A percentile compares a stretch with the other conserved stretches of the same genome.
These are phyloP conservation scores for Papilio polyxenes DNA, from an alignment of 1,140 invertebrate genomes.

Conservation along the genomic window DNA sequence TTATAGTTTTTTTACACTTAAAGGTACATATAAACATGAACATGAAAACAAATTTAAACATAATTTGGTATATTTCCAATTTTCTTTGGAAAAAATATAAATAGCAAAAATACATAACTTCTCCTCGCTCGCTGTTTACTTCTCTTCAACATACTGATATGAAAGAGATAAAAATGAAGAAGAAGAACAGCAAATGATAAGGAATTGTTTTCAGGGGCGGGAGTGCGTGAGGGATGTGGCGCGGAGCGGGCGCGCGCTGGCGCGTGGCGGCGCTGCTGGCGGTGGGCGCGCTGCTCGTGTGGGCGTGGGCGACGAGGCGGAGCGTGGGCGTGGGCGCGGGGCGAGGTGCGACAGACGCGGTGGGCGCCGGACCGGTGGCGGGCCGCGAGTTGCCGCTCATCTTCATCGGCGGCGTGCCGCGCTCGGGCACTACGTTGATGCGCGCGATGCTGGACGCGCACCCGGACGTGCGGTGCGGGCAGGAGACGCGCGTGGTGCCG, in stretches of 20 bases:
- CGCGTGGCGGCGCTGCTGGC: conserved; percentile 56
- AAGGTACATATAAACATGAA: too few species aligned
- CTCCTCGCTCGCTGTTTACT: too few species aligned
- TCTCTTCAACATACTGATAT: too few species aligned
- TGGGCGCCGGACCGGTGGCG: conserved; percentile 49
- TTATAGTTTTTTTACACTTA: too few species aligned
- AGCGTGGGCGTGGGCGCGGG: conserved; percentile 26
- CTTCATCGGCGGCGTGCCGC: conserved; percentile 98
- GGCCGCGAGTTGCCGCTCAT: conserved; percentile 93
- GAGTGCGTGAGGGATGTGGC: background rate
- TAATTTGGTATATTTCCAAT: too few species aligned
- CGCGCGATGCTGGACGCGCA: conserved; percentile 99
- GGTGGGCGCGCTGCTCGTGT: conserved; percentile 57
- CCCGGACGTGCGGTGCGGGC: conserved; percentile 97
- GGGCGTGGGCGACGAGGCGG: conserved; percentile 49
- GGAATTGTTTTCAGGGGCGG: background rate
- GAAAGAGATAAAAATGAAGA: too few species aligned
- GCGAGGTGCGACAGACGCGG: conserved; percentile 37
- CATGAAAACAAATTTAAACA: too few species aligned
- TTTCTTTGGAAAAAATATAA: too few species aligned
- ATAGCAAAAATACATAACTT: too few species aligned
- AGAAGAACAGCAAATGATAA: background rate
- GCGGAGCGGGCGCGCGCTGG: conserved; percentile 49
- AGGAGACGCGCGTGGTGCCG: conserved; percentile 98
- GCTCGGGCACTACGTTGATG: conserved; percentile 98